A percentile compares a stretch with the other conserved stretches of the same genome.
Evolutionary conservation across 2,888 invertebrate genomes (phyloP).

Genomic region (Heliconius hortense): DNA sequence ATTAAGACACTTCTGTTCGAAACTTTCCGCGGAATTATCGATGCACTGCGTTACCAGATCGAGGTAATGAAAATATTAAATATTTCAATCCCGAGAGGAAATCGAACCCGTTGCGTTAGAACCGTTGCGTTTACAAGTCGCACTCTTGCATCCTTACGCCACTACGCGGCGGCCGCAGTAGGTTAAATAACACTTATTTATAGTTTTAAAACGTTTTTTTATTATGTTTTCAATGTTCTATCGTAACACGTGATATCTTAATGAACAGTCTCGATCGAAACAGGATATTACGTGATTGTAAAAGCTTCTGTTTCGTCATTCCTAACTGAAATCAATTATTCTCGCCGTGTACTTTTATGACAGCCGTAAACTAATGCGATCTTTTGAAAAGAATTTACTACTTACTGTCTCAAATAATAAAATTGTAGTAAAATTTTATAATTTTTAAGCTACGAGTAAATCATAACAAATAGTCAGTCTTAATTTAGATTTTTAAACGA

Average conservation of each 20-base stretch:
- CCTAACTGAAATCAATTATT: constrained; percentile 23
- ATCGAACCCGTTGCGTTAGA: too few relatives aligned
- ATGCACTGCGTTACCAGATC: too few relatives aligned
- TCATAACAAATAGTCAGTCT: not conserved
- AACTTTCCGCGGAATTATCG: too few relatives aligned
- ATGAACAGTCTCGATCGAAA: constrained; percentile 45
- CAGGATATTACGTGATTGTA: constrained; percentile 55
- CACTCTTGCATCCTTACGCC: too few relatives aligned
- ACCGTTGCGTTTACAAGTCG: too few relatives aligned
- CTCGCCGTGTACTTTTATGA: constrained; percentile 37
- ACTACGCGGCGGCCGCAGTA: too few relatives aligned
- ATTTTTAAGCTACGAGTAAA: not conserved
- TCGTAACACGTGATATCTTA: constrained; percentile 41
- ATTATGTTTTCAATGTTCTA: constrained; percentile 10
- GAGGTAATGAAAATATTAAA: too few relatives aligned
- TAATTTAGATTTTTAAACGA: not conserved
- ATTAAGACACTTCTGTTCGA: too few relatives aligned
- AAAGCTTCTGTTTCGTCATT: constrained; percentile 34
- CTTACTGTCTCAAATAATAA: not conserved
- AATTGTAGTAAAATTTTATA: not conserved
- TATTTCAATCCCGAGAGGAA: too few relatives aligned
- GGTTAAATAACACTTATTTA: constrained; percentile 4
- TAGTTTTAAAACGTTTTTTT: not conserved
- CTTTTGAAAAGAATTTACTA: constrained; percentile 11
- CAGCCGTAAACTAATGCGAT: constrained; percentile 29